These are phyloP conservation scores for Latrodectus hesperus DNA, from an alignment of 2,888 invertebrate species.

Conservation along the genomic window DNA sequence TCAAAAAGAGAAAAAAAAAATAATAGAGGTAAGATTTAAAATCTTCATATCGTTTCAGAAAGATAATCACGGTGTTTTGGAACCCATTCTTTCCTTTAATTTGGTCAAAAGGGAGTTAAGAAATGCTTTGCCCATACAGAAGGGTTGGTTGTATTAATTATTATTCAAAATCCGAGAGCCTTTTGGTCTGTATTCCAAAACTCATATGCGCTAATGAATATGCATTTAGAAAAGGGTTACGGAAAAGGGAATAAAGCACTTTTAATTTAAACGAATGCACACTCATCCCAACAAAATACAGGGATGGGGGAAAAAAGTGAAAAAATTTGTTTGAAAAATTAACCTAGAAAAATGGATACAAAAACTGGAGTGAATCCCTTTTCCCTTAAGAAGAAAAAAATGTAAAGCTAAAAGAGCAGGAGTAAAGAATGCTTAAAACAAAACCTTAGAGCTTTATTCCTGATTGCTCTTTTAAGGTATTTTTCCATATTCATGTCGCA, in stretches of 20 bases:
- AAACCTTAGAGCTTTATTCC: too few species aligned
- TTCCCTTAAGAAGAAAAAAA: constrained; percentile 4
- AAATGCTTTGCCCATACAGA: constrained; percentile 37
- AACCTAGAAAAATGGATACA: not conserved
- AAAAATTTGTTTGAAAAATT: constrained; percentile 13
- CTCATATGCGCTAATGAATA: constrained; percentile 57
- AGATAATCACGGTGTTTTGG: constrained; percentile 50
- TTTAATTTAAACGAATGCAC: constrained; percentile 64
- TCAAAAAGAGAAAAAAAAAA: constrained; percentile 25
- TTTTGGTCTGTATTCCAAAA: constrained; percentile 18
- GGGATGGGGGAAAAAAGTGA: constrained; percentile 3
- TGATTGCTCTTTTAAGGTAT: too few species aligned
- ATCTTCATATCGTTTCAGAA: constrained; percentile 43
- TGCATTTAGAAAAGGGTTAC: constrained; percentile 64
- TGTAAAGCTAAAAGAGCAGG: not conserved
- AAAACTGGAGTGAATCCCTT: constrained; percentile 6
- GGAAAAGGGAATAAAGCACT: constrained; percentile 21
- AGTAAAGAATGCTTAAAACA: too few species aligned
- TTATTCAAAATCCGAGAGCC: constrained; percentile 61
- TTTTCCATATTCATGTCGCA: not conserved
- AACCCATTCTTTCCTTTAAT: constrained; percentile 31
- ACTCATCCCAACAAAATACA: constrained; percentile 12
- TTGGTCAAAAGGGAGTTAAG: constrained; percentile 65
- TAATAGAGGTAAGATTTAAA: constrained; percentile 38
- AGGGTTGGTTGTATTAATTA: constrained; percentile 41